Evolutionary conservation across 2,888 invertebrate species (phyloP).

Genomic region (Plemyria rubiginata): DNA sequence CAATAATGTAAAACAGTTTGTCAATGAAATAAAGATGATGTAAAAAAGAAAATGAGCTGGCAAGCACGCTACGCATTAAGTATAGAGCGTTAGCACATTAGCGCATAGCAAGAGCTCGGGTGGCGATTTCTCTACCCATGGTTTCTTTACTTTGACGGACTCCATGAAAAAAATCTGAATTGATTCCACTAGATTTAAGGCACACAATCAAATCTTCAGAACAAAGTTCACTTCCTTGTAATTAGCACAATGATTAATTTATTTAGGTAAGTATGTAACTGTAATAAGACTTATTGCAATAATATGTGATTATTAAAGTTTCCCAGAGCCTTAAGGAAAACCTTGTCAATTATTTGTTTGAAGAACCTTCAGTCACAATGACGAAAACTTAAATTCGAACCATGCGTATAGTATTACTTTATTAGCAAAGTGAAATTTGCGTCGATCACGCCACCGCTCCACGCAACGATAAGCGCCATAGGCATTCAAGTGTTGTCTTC

Average conservation of each 20-base stretch:
- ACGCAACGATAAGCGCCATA: conserved; percentile 70
- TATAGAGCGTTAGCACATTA: conserved; percentile 39
- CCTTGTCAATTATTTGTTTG: conserved; percentile 3
- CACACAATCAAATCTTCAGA: neutral
- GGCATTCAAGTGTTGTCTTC: conserved; percentile 66
- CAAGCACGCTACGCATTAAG: conserved; percentile 23
- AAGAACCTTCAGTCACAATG: conserved; percentile 34
- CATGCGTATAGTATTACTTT: conserved; percentile 29
- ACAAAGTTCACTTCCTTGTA: neutral
- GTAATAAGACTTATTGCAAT: neutral
- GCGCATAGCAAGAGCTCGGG: conserved; percentile 42
- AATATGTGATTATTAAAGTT: neutral
- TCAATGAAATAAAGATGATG: conserved; percentile 28
- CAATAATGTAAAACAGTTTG: conserved; percentile 23
- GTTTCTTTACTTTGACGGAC: conserved; percentile 49
- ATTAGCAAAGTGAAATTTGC: conserved; percentile 67
- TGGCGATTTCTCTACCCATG: conserved; percentile 70
- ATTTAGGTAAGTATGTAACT: neutral
- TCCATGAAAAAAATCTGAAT: neutral
- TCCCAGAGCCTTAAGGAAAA: conserved; percentile 9
- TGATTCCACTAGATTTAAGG: neutral
- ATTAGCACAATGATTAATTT: neutral
- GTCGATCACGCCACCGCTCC: conserved; percentile 66
- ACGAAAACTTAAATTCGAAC: conserved; percentile 43
- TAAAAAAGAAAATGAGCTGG: conserved; percentile 24